phyloP scores from a whole-genome alignment of 1,140 invertebrate genomes.

The Drusus annulatus region DNA sequence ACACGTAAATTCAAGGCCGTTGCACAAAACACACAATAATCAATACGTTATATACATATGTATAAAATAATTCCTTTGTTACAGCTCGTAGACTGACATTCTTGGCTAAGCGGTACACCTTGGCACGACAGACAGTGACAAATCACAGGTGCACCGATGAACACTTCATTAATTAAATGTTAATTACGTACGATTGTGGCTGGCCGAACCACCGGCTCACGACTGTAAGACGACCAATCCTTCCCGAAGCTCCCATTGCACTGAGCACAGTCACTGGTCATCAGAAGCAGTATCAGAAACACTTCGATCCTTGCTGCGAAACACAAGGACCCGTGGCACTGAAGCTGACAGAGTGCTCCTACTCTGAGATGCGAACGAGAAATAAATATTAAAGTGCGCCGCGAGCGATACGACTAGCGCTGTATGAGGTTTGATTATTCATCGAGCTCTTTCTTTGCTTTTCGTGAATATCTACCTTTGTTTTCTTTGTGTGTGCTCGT shows the following conservation, averaged over 20 bases:
- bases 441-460: not conserved
- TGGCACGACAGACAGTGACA: not conserved
- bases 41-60: no score
- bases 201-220: slow-evolving; percentile 57
- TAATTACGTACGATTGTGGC: slow-evolving; percentile 49
- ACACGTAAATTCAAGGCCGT: no score
- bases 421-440: not conserved
- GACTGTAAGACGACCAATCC: slow-evolving; percentile 52
- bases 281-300: not conserved
- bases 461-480: slow-evolving; percentile 1
- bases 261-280: slow-evolving; percentile 22
- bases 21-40: no score
- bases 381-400: slow-evolving; percentile 12
- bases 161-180: slow-evolving; percentile 1
- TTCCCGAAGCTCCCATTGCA: slow-evolving; percentile 56
- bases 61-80: no score
- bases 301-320: slow-evolving; percentile 25
- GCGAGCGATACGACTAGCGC: not conserved
- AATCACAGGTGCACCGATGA: slow-evolving; percentile 2
- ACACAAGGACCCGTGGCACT: slow-evolving; percentile 29
- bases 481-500: not conserved
- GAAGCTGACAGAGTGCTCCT: slow-evolving; percentile 14
- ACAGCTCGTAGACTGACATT: not conserved
- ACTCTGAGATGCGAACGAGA: slow-evolving; percentile 19
- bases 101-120: not conserved